phyloP scores from a whole-genome alignment of 2,113 vertebrate species.

The Podarcis raffonei region DNA sequence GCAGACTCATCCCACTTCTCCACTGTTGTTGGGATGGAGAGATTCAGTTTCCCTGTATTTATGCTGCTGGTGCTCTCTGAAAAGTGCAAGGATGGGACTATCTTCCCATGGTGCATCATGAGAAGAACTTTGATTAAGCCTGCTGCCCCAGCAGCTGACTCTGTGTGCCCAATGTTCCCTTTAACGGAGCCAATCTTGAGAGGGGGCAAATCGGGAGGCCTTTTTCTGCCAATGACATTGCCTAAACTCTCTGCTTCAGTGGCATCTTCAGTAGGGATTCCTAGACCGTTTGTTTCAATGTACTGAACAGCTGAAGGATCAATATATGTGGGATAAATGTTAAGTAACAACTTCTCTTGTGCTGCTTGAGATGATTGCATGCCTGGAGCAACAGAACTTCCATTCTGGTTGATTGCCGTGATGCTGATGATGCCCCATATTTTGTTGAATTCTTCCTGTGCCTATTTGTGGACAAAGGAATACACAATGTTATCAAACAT shows the following conservation, averaged over 20 bases:
- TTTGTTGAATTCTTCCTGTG: slow-evolving; percentile 77
- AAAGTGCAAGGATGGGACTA: slow-evolving; percentile 86
- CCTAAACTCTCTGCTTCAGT: slow-evolving; percentile 80
- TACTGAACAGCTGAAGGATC: slow-evolving; percentile 80
- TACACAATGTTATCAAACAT: background rate
- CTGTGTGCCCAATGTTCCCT: slow-evolving; percentile 85
- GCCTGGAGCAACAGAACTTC: slow-evolving; percentile 76
- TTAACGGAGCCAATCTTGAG: slow-evolving; percentile 84
- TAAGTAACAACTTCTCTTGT: slow-evolving; percentile 79
- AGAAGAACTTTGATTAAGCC: slow-evolving; percentile 89
- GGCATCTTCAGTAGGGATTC: slow-evolving; percentile 80
- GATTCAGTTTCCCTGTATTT: slow-evolving; percentile 73
- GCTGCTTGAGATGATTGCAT: slow-evolving; percentile 78
- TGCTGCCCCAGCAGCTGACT: slow-evolving; percentile 86
- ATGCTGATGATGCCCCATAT: slow-evolving; percentile 83
- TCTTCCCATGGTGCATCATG: slow-evolving; percentile 86
- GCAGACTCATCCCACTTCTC: slow-evolving; percentile 77
- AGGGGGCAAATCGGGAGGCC: slow-evolving; percentile 47
- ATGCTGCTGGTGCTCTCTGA: slow-evolving; percentile 77
- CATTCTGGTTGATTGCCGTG: slow-evolving; percentile 83
- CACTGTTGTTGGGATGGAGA: slow-evolving; percentile 74
- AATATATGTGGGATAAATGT: slow-evolving; percentile 72
- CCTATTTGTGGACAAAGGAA: slow-evolving; percentile 62
- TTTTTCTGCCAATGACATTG: slow-evolving; percentile 73
- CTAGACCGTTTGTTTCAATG: slow-evolving; percentile 84